Evolutionary conservation across 2,797 vertebrate genomes (phyloP).

Genomic region (Dermochelys coriacea): DNA sequence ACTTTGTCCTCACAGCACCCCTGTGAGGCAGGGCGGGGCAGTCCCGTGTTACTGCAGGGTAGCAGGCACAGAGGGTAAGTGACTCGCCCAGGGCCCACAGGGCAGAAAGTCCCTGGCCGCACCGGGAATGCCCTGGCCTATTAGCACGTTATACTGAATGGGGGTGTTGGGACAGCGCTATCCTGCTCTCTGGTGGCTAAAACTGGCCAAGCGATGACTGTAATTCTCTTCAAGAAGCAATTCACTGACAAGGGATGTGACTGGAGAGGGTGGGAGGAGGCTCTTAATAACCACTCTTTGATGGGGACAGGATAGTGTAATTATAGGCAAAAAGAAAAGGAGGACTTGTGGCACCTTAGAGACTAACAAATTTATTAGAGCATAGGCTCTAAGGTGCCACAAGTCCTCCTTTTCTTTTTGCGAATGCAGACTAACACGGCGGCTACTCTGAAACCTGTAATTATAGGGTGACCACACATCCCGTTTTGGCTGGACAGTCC

Average conservation of each 20-base stretch:
- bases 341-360: no score
- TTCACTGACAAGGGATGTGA: not conserved
- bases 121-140: not conserved
- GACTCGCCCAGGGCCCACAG: not conserved
- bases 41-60: not conserved
- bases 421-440: no score
- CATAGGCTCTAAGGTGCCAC: no score
- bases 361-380: no score
- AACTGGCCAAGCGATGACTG: accelerated
- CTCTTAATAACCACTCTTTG: accelerated
- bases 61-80: not conserved
- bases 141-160: accelerated
- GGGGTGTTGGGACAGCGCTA: not conserved
- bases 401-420: no score
- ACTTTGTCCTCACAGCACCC: not conserved
- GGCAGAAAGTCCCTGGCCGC: not conserved
- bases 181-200: accelerated
- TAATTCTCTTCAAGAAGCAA: accelerated
- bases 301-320: not conserved
- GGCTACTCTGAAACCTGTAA: no score
- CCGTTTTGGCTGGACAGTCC: no score
- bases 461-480: no score
- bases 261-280: not conserved
- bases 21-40: accelerated
- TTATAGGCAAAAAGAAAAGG: no score